A percentile compares a stretch with the other conserved stretches of the same genome.
Evolutionary conservation across 2,113 vertebrate species (phyloP).

Genomic region (Hippotragus niger): DNA sequence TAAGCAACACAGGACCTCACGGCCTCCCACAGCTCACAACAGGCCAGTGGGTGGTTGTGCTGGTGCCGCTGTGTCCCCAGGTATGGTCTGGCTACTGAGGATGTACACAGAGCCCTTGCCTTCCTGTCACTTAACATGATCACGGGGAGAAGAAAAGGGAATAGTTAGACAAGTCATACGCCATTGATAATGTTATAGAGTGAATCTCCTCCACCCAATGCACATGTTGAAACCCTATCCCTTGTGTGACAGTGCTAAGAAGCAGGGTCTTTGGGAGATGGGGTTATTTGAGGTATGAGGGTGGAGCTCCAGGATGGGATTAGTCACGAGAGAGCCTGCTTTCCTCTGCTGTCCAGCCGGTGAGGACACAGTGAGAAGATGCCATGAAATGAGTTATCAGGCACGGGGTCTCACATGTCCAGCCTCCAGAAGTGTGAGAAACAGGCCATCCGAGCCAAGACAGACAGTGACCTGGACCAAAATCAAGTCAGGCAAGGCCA

Average conservation of each 20-base stretch:
- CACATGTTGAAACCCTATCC: not conserved
- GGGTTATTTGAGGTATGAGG: not conserved
- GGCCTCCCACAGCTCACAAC: rapidly evolving
- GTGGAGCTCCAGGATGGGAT: not conserved
- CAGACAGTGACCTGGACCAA: not conserved
- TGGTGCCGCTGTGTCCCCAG: rapidly evolving
- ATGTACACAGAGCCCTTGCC: not conserved
- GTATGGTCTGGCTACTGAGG: not conserved
- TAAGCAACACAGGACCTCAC: not conserved
- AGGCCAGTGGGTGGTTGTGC: not conserved
- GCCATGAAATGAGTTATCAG: not conserved
- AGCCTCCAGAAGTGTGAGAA: not conserved
- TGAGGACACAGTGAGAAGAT: not conserved
- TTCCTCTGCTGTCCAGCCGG: not conserved
- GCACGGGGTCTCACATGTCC: too few species aligned
- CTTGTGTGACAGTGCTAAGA: not conserved
- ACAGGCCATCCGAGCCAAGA: not conserved
- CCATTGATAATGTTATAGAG: not conserved
- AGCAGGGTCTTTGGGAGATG: not conserved
- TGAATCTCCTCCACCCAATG: not conserved
- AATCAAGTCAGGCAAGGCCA: not conserved
- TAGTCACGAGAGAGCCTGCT: not conserved
- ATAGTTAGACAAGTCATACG: too few species aligned
- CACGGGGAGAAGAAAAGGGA: not conserved
- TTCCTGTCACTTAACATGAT: not conserved